Evolutionary conservation across 2,888 invertebrate genomes (phyloP).

Genomic region (Sinodicranocentrus sp.): DNA sequence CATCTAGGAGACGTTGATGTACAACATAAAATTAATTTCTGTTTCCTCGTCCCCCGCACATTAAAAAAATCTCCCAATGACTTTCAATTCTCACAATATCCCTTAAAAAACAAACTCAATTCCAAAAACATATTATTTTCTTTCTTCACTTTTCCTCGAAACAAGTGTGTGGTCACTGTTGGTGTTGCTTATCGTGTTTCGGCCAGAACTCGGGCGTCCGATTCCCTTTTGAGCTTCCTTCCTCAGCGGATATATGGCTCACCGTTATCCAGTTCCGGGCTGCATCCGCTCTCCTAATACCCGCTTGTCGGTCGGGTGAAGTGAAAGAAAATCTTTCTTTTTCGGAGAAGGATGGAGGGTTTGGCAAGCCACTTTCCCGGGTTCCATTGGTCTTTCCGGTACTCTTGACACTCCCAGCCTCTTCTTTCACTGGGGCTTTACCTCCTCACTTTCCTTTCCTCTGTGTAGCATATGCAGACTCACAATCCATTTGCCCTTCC

Average conservation of each 20-base stretch:
- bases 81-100: too few species aligned
- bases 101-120: too few species aligned
- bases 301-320: slow-evolving; percentile 76
- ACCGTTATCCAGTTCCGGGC: slow-evolving; percentile 77
- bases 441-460: slow-evolving; percentile 67
- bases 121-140: too few species aligned
- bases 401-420: slow-evolving; percentile 77
- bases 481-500: slow-evolving; percentile 55
- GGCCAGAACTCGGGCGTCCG: slow-evolving; percentile 76
- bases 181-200: slow-evolving; percentile 77
- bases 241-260: slow-evolving; percentile 77
- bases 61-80: too few species aligned
- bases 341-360: slow-evolving; percentile 76
- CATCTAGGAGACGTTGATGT: too few species aligned
- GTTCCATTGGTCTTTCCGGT: slow-evolving; percentile 77
- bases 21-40: too few species aligned
- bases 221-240: slow-evolving; percentile 77
- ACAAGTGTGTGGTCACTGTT: slow-evolving; percentile 74
- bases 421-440: slow-evolving; percentile 76
- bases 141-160: too few species aligned
- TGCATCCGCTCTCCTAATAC: slow-evolving; percentile 76
- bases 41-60: too few species aligned
- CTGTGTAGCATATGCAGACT: slow-evolving; percentile 36
- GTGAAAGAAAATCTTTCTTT: slow-evolving; percentile 71
- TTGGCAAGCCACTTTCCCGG: slow-evolving; percentile 76